Base-by-base conservation (phyloP, 2,113 vertebrate species). In the Eolophus roseicapilla region DNA sequence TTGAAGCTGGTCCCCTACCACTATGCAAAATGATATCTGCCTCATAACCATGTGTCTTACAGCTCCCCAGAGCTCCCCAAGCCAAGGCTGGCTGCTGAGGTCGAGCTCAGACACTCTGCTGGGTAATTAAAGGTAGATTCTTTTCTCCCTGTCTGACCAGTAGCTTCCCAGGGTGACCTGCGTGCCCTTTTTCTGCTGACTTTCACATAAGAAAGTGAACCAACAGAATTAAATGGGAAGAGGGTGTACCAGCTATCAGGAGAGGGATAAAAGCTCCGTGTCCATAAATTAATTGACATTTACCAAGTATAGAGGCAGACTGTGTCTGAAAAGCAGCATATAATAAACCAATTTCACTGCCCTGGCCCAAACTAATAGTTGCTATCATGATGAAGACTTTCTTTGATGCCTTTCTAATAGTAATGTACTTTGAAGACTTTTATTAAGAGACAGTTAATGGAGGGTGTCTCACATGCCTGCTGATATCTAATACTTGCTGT, bases 271-370 rank as follows among this genome's bases (percentile, higher is more conserved):
- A 94, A 96, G 44, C 69, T 88, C 53, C 29, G 18, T 23, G 86
- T 77, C 83, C 70, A 73, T 91, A 94, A 82, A 83, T 92, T 83
- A 96, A 95, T 89, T 81, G 82, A 80, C 69, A 90, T 94, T 97
- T 96, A 82, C 73, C 92, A 91, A 87, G 57, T 82, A 52, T 7
- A 88, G 81, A 92, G 65, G 74, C 92, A 92, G 80, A 67, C 55
- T 86, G 68, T 2, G 0, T 68, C 79, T 79, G 88, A 97, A 85
- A 44, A 90, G 47, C 85, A 92, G 78, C 69, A 55, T 44, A 53
- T 89, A 94, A 93, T 75, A 88, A 96, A 86, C 62, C 87, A 82
- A 16, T 94, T 97, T 86, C 82, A 47, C 46, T 94, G 84, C 46
- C 84, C 82, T 85, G 82, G 68, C 75, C 80, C 85, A 87, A 96